These are phyloP conservation scores for Leptodactylus fuscus DNA, from an alignment of 2,113 vertebrate genomes.

Conservation along the genomic window DNA sequence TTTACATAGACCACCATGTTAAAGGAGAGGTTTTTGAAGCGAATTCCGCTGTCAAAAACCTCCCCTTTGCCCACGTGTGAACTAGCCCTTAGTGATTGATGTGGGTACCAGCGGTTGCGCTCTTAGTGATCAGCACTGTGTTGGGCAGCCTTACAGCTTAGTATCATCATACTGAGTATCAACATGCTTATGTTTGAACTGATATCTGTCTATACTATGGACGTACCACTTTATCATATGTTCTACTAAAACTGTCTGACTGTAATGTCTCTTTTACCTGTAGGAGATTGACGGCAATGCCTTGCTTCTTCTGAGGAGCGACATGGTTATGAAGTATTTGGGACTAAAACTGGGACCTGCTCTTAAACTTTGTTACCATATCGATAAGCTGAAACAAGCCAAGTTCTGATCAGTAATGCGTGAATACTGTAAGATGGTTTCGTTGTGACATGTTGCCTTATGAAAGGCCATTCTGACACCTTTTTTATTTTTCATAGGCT, in stretches of 20 bases:
- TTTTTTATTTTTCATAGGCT: slow-evolving; percentile 44
- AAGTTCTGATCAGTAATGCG: slow-evolving; percentile 78
- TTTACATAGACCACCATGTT: too few species aligned
- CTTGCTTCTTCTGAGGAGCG: slow-evolving; percentile 91
- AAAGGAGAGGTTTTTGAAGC: too few species aligned
- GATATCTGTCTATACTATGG: background rate
- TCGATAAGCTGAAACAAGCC: slow-evolving; percentile 92
- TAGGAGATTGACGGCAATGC: slow-evolving; percentile 97
- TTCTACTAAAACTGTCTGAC: background rate
- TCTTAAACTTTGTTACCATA: slow-evolving; percentile 95
- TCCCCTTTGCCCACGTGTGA: too few species aligned
- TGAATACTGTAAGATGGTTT: slow-evolving; percentile 58
- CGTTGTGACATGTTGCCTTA: slow-evolving; percentile 72
- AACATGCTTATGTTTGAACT: too few species aligned
- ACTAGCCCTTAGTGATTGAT: too few species aligned
- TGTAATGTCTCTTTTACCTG: slow-evolving; percentile 49
- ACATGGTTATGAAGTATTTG: slow-evolving; percentile 98
- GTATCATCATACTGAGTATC: too few species aligned
- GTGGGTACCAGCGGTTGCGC: too few species aligned
- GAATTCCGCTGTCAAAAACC: too few species aligned
- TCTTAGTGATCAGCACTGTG: too few species aligned
- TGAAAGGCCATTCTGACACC: slow-evolving; percentile 51
- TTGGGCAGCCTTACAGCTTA: too few species aligned
- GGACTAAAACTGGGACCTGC: slow-evolving; percentile 95
- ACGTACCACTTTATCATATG: background rate